These are phyloP conservation scores for Mus spretus DNA, from an alignment of 2,797 vertebrate genomes.

Conservation along the genomic window DNA sequence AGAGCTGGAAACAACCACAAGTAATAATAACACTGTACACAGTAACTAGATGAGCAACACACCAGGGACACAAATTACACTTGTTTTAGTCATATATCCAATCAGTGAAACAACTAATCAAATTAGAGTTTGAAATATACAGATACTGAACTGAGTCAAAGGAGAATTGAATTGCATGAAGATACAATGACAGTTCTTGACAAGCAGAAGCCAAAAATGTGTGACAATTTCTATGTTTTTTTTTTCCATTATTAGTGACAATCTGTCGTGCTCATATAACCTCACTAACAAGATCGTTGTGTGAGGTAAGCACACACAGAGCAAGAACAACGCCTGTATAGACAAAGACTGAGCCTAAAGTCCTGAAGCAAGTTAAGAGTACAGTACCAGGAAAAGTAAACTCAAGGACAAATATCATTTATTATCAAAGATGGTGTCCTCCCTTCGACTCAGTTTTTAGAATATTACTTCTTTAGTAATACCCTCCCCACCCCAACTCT, in stretches of 20 bases:
- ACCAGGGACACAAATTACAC: not conserved
- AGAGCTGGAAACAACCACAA: not conserved
- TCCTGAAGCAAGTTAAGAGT: not conserved
- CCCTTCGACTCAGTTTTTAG: not conserved
- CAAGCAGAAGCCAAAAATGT: not conserved
- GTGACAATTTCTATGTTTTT: not conserved
- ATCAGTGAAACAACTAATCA: not conserved
- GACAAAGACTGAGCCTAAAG: not conserved
- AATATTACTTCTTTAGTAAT: slow-evolving; percentile 5
- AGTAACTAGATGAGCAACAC: not conserved
- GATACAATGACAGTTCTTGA: not conserved
- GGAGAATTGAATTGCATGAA: not conserved
- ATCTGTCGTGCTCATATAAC: not conserved
- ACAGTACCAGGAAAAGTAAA: not conserved
- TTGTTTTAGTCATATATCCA: not conserved
- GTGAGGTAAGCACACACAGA: not conserved
- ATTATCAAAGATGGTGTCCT: not conserved
- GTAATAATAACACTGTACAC: not conserved
- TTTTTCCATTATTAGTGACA: not conserved
- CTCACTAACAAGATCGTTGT: not conserved
- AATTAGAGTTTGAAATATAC: not conserved
- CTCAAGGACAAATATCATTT: too few relatives aligned
- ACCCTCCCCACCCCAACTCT: not conserved
- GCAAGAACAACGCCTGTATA: not conserved
- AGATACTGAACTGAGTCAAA: not conserved